Evolutionary conservation across 2,888 invertebrate species (phyloP), one percentile per base, ranked within the genome.

Genomic region (Ophioninae sp.): DNA sequence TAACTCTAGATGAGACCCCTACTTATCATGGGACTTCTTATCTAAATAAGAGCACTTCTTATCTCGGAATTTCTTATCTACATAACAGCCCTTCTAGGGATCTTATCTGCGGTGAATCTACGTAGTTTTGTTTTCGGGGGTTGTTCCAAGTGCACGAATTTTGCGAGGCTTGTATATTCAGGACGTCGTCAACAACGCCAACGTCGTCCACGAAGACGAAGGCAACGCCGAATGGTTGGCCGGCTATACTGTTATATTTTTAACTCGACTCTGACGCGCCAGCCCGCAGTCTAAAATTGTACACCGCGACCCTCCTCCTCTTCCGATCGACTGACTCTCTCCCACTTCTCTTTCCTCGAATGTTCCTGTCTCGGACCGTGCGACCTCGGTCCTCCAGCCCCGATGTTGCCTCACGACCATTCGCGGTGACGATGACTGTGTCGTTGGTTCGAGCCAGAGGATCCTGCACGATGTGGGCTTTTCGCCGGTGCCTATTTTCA

Each of bases 211-310:
- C 75, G 74, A 85, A 78, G 85, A 84, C 85, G 85, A 86, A 82
- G 87, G 83, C 80, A 85, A 72, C 85, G 86, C 87, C 85, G 88
- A 89, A 89, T 90, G 89, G 89, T 88, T 87, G 89, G 89, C 89
- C 88, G 89, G 89, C 87, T 90, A 89, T 91, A 90, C 91, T 90
- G 92, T 91, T 93, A 92, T 84, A 84, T 93, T 92, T 93, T 93
- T 92, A 92, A 93, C 92, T 89, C 90, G 89, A 91, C 91, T 91
- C 91, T 91, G 91, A 91, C 91, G 91, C 91, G 92, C 89, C 91
- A 89, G 89, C 89, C 88, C 90, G 89, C 87, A 91, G 89, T 92
- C 91, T 92, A 91, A 92, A 92, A 92, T 90, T 90, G 92, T 92
- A 91, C 89, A 89, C 88, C 89, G 89, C 89, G 81, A 82, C 89